phyloP scores from a whole-genome alignment of 2,888 invertebrate genomes.

The Iphiclides podalirius region DNA sequence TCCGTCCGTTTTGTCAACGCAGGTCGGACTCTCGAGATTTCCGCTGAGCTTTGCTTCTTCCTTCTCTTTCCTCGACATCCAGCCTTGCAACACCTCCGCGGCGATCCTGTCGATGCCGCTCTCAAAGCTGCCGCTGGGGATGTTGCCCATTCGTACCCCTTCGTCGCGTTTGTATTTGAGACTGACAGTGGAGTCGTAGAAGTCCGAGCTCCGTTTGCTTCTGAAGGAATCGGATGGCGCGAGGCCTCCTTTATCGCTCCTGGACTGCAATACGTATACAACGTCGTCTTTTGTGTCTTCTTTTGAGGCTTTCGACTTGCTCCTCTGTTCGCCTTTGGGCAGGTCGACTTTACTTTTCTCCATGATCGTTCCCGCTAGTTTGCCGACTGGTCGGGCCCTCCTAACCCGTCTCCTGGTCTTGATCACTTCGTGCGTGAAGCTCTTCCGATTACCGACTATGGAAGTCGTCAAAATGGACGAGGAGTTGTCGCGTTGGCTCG shows the following conservation, averaged over 20 bases:
- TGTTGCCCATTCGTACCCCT: background rate
- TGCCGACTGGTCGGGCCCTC: background rate
- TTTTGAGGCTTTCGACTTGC: background rate
- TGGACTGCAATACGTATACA: slow-evolving; percentile 7
- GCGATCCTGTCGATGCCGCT: slow-evolving; percentile 26
- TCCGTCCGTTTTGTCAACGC: background rate
- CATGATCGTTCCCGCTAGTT: too few relatives aligned
- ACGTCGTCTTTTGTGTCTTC: background rate
- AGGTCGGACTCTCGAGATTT: background rate
- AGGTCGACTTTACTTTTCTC: background rate
- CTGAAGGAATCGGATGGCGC: slow-evolving; percentile 2
- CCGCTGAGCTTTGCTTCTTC: background rate
- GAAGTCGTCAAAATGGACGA: slow-evolving; percentile 10
- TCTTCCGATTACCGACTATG: slow-evolving; percentile 7
- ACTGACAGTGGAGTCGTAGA: background rate
- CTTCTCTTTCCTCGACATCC: slow-evolving; percentile 35
- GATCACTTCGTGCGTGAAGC: slow-evolving; percentile 8
- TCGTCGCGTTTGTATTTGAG: background rate
- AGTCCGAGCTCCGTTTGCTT: slow-evolving; percentile 6
- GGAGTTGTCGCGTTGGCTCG: background rate
- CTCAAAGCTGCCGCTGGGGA: background rate
- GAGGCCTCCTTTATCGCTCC: background rate
- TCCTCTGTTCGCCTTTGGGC: background rate
- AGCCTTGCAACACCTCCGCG: slow-evolving; percentile 34
- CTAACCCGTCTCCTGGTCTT: slow-evolving; percentile 3